Percentiles rank a stretch among this genome's conserved stretches.
phyloP scores from a whole-genome alignment of 1,140 invertebrate genomes.

The Pentalonia nigronervosa region DNA sequence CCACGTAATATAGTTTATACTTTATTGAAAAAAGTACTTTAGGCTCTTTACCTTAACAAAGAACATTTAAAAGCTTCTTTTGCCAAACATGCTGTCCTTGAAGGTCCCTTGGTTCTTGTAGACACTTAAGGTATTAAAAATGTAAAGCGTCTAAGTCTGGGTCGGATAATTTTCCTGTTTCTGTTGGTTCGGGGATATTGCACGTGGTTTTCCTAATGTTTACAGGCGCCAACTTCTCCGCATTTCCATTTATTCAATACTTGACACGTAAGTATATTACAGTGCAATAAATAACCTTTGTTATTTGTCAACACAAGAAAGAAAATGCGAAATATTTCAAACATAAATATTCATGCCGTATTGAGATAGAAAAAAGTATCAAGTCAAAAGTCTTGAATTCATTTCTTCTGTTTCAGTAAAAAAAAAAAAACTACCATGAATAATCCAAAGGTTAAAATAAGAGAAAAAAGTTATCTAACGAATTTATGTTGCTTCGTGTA shows the following conservation, averaged over 20 bases:
- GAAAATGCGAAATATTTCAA: neutral
- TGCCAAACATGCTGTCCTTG: neutral
- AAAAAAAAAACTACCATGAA: constrained; percentile 20
- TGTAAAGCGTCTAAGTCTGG: constrained; percentile 33
- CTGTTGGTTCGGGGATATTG: constrained; percentile 25
- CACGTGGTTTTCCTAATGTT: constrained; percentile 56
- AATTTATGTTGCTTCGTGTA: neutral
- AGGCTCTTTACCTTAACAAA: constrained; percentile 9
- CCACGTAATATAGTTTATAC: constrained; percentile 26
- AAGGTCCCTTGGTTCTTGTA: neutral
- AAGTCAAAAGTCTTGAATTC: constrained; percentile 19
- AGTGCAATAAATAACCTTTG: neutral
- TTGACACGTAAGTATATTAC: constrained; percentile 64
- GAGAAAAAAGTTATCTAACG: constrained; percentile 24
- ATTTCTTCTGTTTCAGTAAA: neutral
- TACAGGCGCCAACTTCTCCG: constrained; percentile 64
- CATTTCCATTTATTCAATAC: constrained; percentile 65
- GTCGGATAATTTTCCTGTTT: constrained; percentile 45
- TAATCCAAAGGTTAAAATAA: constrained; percentile 32
- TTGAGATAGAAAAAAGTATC: constrained; percentile 19
- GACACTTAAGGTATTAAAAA: constrained; percentile 52
- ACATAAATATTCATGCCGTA: constrained; percentile 24
- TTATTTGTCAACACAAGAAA: neutral
- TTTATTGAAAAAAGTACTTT: constrained; percentile 31
- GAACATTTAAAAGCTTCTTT: constrained; percentile 41